Evolutionary conservation across 2,797 vertebrate species (phyloP), one percentile per base, ranked within the genome.

Genomic region (Coreius guichenoti): DNA sequence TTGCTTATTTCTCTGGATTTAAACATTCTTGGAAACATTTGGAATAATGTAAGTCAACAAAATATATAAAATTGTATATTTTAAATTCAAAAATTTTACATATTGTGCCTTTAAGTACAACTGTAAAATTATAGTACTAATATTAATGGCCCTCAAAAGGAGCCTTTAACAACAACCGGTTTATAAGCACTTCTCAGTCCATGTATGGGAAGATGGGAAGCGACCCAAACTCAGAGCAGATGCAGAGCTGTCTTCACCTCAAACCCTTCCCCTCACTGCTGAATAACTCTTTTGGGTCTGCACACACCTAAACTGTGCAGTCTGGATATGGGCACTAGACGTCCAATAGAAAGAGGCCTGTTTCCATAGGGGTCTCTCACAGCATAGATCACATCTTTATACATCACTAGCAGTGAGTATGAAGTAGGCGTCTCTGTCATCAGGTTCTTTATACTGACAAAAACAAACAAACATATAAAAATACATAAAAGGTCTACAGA

Each of bases 341-440:
- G 96, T 56, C 98, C 98, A 12, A 99, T 96, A 92, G 97, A 97
- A 23, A 99, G 96, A 0, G 98, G 98, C 5, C 98, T 96, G 89
- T 99, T 99, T 81, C 98, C 98, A 16, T 99, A 99, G 0, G 97
- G 98, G 92, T 99, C 98, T n/a, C 98, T 95, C 76, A 99, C 96
- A 0, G 97, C 98, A 26, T 99, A 99, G 90, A 99, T 96, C 0
- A 98, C 97, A 74, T 99, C 98, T 94, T 96, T 97, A 93, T 96
- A 96, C 98, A 99, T 98, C 88, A 99, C 94, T 89, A 99, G 92
- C 89, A 99, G 91, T 0, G 98, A 99, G 91, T 99, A 99, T 0
- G 98, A 97, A 3, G 97, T 97, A 0, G 97, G 97, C 0, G 98
- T 98, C 94, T 98, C 97, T 1, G 92, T 96, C 98, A 99, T 99